Evolutionary conservation across 2,888 invertebrate genomes (phyloP), one percentile per base, ranked within the genome.

Genomic region (Chrysotoxum bicinctum): DNA sequence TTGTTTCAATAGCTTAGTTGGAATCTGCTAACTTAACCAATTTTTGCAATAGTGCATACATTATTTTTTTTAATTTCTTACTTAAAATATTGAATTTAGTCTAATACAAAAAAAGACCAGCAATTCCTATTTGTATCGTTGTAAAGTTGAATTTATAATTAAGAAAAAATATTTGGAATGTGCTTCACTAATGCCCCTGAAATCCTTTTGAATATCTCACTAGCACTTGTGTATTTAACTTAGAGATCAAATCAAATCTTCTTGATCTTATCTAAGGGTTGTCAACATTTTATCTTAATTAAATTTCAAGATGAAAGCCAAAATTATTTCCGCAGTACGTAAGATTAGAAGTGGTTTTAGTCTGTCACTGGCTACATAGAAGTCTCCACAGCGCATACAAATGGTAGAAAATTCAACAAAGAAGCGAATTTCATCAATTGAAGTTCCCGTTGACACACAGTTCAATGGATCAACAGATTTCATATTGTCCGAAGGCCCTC

Each of bases 391-490:
- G 8, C 0, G 10, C 3, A 21, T 14, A 14, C 3, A 37, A 60
- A 21, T 64, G 54, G 16, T 45, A 62, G 73, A 83, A 68, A 37
- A 26, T 19, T 23, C 64, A 19, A 23, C 26, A 9, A 70, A 48
- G n/a, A 70, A 66, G 19, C 43, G 52, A 30, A 21, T 48, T 26
- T 37, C 79, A 8, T 72, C 84, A 66, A 72, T 84, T 45, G 72
- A 88, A 75, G 87, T 89, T 56, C 88, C 87, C 5, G 78, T 89
- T 50, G 91, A 91, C 54, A 88, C 89, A n/a, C 90, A 90, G 8
- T 90, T 89, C 58, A 88, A 88, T 56, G 90, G 90, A 70, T 90
- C 90, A 3, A 89, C 89, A 26, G 92, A 91, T 40, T 91, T 90
- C 5, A 90, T 91, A 58, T 74, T 91, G 9, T 89, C 91, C n/a